phyloP scores from a whole-genome alignment of 2,113 vertebrate genomes.

The Hystrix cristata region DNA sequence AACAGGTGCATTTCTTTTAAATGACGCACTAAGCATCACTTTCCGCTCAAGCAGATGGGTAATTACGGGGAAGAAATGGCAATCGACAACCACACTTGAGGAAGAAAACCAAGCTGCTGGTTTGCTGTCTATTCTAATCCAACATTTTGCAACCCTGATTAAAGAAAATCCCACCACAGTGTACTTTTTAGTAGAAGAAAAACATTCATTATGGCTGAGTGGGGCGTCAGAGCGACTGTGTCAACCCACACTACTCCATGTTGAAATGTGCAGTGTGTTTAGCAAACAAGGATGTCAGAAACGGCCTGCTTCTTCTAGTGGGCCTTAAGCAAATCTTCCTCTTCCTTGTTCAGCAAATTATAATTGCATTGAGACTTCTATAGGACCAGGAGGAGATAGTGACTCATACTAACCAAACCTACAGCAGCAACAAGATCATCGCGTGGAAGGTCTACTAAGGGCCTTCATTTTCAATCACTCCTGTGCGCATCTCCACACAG shows the following conservation, averaged over 20 bases:
- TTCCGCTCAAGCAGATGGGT: conserved; percentile 62
- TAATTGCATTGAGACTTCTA: background rate
- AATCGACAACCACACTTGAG: background rate
- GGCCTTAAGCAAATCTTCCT: background rate
- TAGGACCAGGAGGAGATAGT: background rate
- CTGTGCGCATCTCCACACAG: background rate
- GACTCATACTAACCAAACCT: background rate
- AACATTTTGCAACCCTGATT: background rate
- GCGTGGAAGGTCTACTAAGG: background rate
- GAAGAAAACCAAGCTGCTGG: background rate
- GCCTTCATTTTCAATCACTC: conserved; percentile 49
- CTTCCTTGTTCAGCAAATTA: background rate
- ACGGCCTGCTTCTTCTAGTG: background rate
- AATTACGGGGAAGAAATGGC: background rate
- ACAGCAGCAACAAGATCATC: background rate
- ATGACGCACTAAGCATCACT: background rate
- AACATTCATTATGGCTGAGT: background rate
- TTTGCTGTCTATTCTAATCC: background rate
- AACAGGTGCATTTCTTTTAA: conserved; percentile 67
- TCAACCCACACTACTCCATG: background rate
- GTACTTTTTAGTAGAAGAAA: background rate
- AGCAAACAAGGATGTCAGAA: background rate
- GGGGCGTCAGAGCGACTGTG: background rate
- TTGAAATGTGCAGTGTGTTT: background rate
- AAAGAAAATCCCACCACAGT: background rate